Evolutionary conservation across 2,888 invertebrate genomes (phyloP).

Genomic region (Perizoma affinitatum): DNA sequence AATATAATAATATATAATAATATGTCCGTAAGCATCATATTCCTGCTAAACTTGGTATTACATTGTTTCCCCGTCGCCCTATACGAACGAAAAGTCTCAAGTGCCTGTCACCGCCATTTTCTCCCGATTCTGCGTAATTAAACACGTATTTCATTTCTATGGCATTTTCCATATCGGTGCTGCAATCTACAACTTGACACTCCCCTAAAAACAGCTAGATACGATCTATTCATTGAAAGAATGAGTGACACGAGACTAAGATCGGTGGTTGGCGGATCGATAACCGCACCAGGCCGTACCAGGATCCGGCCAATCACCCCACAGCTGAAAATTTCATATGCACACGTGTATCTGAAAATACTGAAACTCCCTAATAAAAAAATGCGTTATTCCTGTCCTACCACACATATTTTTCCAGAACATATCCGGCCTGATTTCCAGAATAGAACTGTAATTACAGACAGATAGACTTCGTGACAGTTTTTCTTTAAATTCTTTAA

Average conservation of each 20-base stretch:
- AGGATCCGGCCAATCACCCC: slow-evolving; percentile 74
- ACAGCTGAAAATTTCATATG: slow-evolving; percentile 47
- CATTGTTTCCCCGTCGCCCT: too few relatives aligned
- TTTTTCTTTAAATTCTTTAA: too few relatives aligned
- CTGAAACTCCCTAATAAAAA: neutral
- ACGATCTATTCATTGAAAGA: slow-evolving; percentile 49
- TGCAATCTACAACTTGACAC: slow-evolving; percentile 33
- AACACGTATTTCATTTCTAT: slow-evolving; percentile 10
- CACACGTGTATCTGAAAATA: slow-evolving; percentile 40
- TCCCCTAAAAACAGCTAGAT: slow-evolving; percentile 35
- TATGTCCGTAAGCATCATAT: too few relatives aligned
- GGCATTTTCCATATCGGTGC: slow-evolving; percentile 4
- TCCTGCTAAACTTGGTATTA: too few relatives aligned
- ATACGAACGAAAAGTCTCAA: too few relatives aligned
- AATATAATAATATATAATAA: too few relatives aligned
- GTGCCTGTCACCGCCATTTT: too few relatives aligned
- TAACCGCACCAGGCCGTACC: slow-evolving; percentile 66
- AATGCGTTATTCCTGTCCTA: too few relatives aligned
- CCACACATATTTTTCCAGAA: too few relatives aligned
- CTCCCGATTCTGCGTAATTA: slow-evolving; percentile 1
- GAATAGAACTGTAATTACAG: too few relatives aligned
- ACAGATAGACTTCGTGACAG: too few relatives aligned
- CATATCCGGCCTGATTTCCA: too few relatives aligned
- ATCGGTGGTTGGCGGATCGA: slow-evolving; percentile 59
- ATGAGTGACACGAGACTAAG: slow-evolving; percentile 64